Percentiles rank a stretch among this genome's conserved stretches.
Evolutionary conservation across 1,140 invertebrate species (phyloP).

Genomic region (Drosophila simulans): DNA sequence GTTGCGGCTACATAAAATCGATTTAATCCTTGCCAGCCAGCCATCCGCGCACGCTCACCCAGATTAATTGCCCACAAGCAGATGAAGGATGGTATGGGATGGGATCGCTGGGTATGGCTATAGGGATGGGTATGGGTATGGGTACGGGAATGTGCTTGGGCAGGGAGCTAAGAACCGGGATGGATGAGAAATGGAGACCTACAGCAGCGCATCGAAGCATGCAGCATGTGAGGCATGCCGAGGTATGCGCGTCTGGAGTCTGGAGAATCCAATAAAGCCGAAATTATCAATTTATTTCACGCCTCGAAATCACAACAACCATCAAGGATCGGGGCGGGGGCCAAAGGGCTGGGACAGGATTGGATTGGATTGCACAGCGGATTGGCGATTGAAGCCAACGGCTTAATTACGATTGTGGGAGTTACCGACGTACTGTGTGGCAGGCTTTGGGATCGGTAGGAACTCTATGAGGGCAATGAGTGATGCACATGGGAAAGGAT

Average conservation of each 20-base stretch:
- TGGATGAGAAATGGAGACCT: constrained; percentile 57
- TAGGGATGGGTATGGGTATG: no score
- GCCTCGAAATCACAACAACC: constrained; percentile 74
- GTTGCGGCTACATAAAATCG: constrained; percentile 72
- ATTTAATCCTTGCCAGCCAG: constrained; percentile 76
- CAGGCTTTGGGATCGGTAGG: constrained; percentile 20
- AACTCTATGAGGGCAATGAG: constrained; percentile 40
- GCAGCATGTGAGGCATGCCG: constrained; percentile 19
- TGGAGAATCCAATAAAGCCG: constrained; percentile 76
- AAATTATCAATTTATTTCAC: constrained; percentile 84
- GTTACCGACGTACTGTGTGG: constrained; percentile 24
- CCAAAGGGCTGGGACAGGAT: constrained; percentile 1
- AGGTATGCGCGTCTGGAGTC: constrained; percentile 41
- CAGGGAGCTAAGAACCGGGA: constrained; percentile 19
- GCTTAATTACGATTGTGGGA: constrained; percentile 69
- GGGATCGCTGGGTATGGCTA: no score
- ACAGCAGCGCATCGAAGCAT: constrained; percentile 68
- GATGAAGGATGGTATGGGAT: constrained; percentile 24
- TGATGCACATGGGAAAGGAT: constrained; percentile 23
- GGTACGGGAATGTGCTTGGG: not conserved
- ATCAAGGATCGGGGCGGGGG: constrained; percentile 27
- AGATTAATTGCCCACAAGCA: constrained; percentile 74
- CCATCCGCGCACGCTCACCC: constrained; percentile 63
- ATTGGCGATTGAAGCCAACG: constrained; percentile 53
- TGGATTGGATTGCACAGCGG: constrained; percentile 3